Evolutionary conservation across 2,113 vertebrate species (phyloP), one percentile per base, ranked within the genome.

Genomic region (Megaptera novaeangliae): DNA sequence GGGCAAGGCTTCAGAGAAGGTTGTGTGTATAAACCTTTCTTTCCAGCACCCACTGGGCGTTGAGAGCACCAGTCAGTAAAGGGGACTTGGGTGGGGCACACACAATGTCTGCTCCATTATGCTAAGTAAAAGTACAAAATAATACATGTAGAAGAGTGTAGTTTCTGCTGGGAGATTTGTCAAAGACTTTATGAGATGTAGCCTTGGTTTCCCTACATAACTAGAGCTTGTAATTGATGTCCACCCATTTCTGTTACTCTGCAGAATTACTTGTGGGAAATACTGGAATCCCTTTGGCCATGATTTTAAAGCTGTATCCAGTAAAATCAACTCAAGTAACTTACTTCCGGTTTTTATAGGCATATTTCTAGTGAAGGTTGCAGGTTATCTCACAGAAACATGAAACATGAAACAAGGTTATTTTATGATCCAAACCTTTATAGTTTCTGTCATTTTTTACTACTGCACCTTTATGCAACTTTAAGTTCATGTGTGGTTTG

Each of bases 321-420:
- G 44, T 95, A 96, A 97, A 97, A 93, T 89, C 92, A 93, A 96
- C 93, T 97, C 74, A 97, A 92, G 87, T 97, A 96, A 98, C n/a
- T 92, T 63, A 93, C 88, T 97, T 98, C 85, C 3, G 2, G 39
- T 68, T 97, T 97, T 97, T 97, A 96, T 86, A 83, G 91, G n/a
- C 85, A 86, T 91, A 88, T 95, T 97, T 95, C 77, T 25, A 91
- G 55, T 63, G 91, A 96, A 97, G 52, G 21, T 93, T 97, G 80
- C 80, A 94, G 59, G 96, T 97, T 96, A 96, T 88, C 85, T 82
- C 69, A 80, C 94, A 97, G 91, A 97, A 97, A 94, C 91, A 96
- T 97, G 88, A 94, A 95, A 96, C 34, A 63, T 39, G 78, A 95
- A 97, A 94, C 27, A 82, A 94, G 39, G 39, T 72, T 92, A 93